Percentiles rank a stretch among this genome's conserved stretches.
Conservation (phyloP, 92 coral and sea anemone genomes). For the Metridium senile region DNA sequence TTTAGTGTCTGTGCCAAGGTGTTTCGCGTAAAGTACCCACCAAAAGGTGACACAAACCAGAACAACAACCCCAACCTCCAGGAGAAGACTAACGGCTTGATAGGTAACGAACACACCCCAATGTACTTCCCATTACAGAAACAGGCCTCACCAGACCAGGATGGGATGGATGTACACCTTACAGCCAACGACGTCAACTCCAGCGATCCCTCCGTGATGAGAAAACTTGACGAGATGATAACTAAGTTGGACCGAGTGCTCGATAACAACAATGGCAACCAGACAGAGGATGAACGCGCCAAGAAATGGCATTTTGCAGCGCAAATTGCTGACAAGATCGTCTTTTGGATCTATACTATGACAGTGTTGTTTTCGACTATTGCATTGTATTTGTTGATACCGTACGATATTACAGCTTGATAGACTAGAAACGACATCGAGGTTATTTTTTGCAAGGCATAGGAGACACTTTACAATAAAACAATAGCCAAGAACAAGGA, state of each 20-base stretch:
- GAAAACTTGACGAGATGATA: slow-evolving; percentile 64
- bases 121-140: slow-evolving; percentile 47
- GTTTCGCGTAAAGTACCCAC: slow-evolving; percentile 47
- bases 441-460: background rate
- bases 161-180: slow-evolving; percentile 27
- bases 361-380: slow-evolving; percentile 65
- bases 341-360: slow-evolving; percentile 76
- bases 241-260: slow-evolving; percentile 54
- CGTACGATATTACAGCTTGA: slow-evolving; percentile 37
- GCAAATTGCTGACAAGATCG: slow-evolving; percentile 72
- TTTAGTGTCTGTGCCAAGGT: slow-evolving; percentile 74
- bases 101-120: slow-evolving; percentile 48
- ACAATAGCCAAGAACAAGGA: no score
- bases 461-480: no score
- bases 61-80: slow-evolving; percentile 19
- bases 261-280: slow-evolving; percentile 48
- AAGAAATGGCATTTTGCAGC: slow-evolving; percentile 91
- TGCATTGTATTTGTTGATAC: slow-evolving; percentile 70
- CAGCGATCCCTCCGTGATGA: slow-evolving; percentile 36
- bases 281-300: slow-evolving; percentile 53
- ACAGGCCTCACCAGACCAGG: slow-evolving; percentile 43
- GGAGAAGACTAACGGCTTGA: slow-evolving; percentile 18
- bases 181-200: slow-evolving; percentile 20
- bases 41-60: background rate
- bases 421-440: background rate